These are phyloP conservation scores for Porites cylindrica DNA, from an alignment of 92 coral and sea anemone genomes.

Conservation along the genomic window DNA sequence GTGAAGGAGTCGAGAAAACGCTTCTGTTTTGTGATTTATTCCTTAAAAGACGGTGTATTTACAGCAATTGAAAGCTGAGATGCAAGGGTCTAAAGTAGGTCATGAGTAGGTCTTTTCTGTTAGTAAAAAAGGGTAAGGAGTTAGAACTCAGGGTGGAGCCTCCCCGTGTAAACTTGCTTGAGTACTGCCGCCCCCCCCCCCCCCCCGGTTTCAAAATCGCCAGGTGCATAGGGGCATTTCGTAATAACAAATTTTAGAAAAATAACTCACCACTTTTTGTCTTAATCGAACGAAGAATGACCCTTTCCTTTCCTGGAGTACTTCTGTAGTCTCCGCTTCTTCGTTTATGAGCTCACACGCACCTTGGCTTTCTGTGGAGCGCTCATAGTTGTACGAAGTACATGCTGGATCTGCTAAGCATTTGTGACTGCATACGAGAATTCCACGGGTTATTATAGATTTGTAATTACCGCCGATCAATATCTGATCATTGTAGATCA, in stretches of 20 bases:
- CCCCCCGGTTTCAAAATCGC: neutral
- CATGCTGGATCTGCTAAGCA: constrained; percentile 2
- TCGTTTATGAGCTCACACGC: constrained; percentile 7
- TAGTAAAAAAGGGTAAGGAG: no score
- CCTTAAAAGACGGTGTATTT: no score
- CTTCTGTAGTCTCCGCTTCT: neutral
- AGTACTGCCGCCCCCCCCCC: no score
- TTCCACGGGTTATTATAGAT: neutral
- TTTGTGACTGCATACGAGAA: constrained; percentile 1
- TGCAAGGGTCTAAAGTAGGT: no score
- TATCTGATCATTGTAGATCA: neutral
- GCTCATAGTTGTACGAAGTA: constrained; percentile 16
- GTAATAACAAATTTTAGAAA: neutral
- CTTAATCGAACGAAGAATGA: constrained; percentile 1
- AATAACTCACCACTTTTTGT: neutral
- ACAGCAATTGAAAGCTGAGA: no score
- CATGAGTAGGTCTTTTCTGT: no score
- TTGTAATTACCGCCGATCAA: neutral
- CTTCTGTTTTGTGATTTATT: no score
- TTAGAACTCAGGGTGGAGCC: no score
- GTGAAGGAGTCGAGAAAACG: no score
- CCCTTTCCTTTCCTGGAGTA: neutral
- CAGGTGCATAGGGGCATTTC: neutral
- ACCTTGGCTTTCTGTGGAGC: neutral
- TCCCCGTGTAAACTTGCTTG: neutral